Conservation (phyloP, 30 jellyfish, hydroid and myxozoan genomes). For the Rhopilema esculentum region DNA sequence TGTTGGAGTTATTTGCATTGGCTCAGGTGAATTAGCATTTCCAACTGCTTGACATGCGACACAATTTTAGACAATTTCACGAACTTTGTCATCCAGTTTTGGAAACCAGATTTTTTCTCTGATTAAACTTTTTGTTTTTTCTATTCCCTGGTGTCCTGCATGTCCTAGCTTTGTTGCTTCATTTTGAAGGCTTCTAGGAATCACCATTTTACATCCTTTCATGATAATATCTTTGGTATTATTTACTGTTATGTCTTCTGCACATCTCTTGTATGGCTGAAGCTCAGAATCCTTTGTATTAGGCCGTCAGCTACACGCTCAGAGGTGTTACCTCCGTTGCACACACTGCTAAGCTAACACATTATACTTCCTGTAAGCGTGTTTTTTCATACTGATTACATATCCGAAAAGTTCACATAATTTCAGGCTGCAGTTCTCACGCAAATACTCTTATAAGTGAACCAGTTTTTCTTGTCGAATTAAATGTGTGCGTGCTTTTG, state of each 20-base stretch:
- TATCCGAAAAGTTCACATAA: conserved; percentile 27
- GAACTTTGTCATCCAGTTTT: conserved; percentile 26
- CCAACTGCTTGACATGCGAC: conserved; percentile 70
- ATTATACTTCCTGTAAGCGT: conserved; percentile 21
- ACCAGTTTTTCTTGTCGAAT: conserved; percentile 21
- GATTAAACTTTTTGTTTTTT: conserved; percentile 47
- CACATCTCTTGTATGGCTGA: neutral
- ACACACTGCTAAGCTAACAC: conserved; percentile 30
- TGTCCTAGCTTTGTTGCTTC: conserved; percentile 52
- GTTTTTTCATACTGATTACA: conserved; percentile 25
- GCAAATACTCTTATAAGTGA: conserved; percentile 18
- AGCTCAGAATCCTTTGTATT: neutral
- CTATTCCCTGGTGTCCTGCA: conserved; percentile 73
- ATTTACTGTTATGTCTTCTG: conserved; percentile 45
- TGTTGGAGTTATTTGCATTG: too few relatives aligned
- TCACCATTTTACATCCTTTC: conserved; percentile 48
- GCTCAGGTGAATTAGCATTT: conserved; percentile 4
- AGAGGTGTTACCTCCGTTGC: conserved; percentile 35
- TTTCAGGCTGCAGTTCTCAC: conserved; percentile 20
- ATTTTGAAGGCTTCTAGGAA: conserved; percentile 46
- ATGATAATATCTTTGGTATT: conserved; percentile 22
- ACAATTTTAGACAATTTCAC: conserved; percentile 18
- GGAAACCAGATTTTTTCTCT: too few relatives aligned
- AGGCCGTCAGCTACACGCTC: conserved; percentile 52
- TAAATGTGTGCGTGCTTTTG: conserved; percentile 29